Percentiles rank a stretch among this genome's conserved stretches.
phyloP scores from a whole-genome alignment of 2,888 invertebrate species.

The Craniophora ligustri region DNA sequence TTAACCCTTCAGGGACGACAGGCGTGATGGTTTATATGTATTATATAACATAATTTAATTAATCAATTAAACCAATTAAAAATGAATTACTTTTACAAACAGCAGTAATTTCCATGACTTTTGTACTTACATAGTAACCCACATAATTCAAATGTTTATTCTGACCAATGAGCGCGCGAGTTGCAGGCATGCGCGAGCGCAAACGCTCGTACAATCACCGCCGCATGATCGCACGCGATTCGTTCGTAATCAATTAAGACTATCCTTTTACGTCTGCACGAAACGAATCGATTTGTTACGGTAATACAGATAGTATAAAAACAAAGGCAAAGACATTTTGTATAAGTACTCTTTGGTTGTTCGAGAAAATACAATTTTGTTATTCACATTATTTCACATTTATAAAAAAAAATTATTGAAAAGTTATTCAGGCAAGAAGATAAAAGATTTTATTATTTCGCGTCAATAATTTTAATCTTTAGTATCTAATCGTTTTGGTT shows the following conservation, averaged over 20 bases:
- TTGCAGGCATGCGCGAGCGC: conserved; percentile 44
- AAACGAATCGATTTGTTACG: conserved; percentile 40
- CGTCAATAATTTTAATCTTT: conserved; percentile 28
- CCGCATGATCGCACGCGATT: conserved; percentile 47
- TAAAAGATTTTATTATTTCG: conserved; percentile 31
- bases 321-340: conserved; percentile 20
- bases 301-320: conserved; percentile 15
- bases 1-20: too few species aligned
- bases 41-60: too few species aligned
- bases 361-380: too few species aligned
- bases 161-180: conserved; percentile 39
- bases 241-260: conserved; percentile 49
- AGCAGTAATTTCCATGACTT: neutral
- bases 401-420: too few species aligned
- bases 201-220: conserved; percentile 40
- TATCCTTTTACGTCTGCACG: conserved; percentile 40
- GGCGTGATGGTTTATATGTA: too few species aligned
- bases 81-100: too few species aligned
- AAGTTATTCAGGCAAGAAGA: too few species aligned
- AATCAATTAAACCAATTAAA: too few species aligned
- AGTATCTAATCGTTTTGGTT: conserved; percentile 6
- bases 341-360: too few species aligned
- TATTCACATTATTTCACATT: too few species aligned
- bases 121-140: conserved; percentile 51
- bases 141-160: conserved; percentile 43